Base-by-base conservation (phyloP, 1,140 invertebrate genomes). In the Pseudomyrmex pallidus region DNA sequence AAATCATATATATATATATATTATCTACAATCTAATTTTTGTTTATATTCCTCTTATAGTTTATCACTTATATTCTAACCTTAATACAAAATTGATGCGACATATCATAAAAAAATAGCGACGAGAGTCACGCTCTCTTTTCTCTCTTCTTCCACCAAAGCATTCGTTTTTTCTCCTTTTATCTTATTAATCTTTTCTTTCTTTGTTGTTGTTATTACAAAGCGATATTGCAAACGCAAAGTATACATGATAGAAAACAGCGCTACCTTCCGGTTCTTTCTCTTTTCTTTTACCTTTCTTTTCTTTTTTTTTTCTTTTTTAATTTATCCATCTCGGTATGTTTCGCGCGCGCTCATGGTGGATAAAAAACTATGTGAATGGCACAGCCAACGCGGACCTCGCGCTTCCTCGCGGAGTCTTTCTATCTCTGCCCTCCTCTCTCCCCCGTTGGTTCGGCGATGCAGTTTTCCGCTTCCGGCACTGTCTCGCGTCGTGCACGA, bases 331-430 rank as follows among this genome's bases (percentile, higher is more conserved):
- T 76, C 64, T 68, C 74, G 25, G 44, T 78, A 72, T 48, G 80
- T 82, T 84, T 88, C 74, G 87, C 46, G 64, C 54, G 78, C 66
- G 68, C 76, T 78, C 78, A 68, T 85, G 87, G 86, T 85, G 86
- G 85, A 92, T 91, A 93, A 92, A 35, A 35, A 92, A 92, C 91
- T 92, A 93, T 86, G 86, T 91, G 92, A 93, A 93, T 93, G 92
- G 92, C 92, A 93, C 93, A 93, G 93, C 93, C 92, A 92, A 93
- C 92, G 76, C 64, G 88, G 92, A 93, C 90, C 91, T 92, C 90
- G 90, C 90, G 88, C 86, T 73, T 90, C 83, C 87, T 90, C 83
- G 63, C 83, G 74, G 59, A 83, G 68, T 83, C 77, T 73, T 67
- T 76, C 66, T 35, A 35, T 35, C 35, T 35, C 84, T 84, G 52